A percentile compares a stretch with the other conserved stretches of the same genome.
Evolutionary conservation across 2,888 invertebrate species (phyloP).

Genomic region (Pristionchus exspectatus): DNA sequence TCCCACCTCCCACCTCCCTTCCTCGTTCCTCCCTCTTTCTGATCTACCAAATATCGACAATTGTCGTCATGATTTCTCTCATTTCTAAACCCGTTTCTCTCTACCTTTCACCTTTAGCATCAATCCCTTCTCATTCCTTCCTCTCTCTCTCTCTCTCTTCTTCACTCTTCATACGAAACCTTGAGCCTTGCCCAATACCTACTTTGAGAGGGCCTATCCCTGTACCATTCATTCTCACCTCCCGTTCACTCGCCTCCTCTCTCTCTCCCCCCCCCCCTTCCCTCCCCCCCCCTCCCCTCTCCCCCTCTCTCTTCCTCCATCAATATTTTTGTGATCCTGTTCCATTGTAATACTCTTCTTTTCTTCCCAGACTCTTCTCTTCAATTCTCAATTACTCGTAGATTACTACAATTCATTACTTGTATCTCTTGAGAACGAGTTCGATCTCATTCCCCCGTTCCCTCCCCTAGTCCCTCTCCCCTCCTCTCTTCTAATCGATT

Average conservation of each 20-base stretch:
- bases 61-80: background rate
- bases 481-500: background rate
- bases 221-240: background rate
- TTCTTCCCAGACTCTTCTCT: background rate
- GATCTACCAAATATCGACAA: background rate
- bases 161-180: background rate
- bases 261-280: background rate
- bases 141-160: background rate
- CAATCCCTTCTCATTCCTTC: background rate
- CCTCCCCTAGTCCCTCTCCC: background rate
- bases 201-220: conserved; percentile 18
- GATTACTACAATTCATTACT: conserved; percentile 8
- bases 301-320: background rate
- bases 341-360: conserved; percentile 31
- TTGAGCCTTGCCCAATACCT: conserved; percentile 33
- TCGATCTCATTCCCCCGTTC: background rate
- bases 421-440: conserved; percentile 25
- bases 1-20: background rate
- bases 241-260: background rate
- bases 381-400: background rate
- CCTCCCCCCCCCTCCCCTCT: too few relatives aligned
- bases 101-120: conserved; percentile 22
- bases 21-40: background rate
- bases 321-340: conserved; percentile 6
- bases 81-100: conserved; percentile 47